Base-by-base conservation (phyloP, 2,797 vertebrate species). In the Diceros bicornis region DNA sequence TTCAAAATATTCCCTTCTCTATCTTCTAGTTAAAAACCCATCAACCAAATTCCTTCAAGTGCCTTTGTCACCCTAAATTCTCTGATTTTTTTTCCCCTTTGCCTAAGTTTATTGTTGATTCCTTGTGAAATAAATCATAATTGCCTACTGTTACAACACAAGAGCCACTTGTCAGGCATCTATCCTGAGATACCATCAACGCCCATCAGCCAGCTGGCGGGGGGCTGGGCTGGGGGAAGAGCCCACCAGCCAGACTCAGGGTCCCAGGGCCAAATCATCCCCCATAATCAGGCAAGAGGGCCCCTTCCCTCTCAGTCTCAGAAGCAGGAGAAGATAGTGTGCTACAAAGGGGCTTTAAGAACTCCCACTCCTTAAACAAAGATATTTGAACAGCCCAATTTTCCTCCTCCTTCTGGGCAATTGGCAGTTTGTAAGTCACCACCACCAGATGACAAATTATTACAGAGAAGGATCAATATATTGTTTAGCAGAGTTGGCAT, bases 301-400 rank as follows among this genome's bases (percentile, higher is more conserved):
- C 37, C 21, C 57, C 12, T 61, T 16, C 29, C 72, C 74, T 20
- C 0, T 0, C n/a, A 34, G 6, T 72, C 79, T 89, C 34, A 78
- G 83, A 96, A 97, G 96, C 92, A 92, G 78, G 77, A 77, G 12
- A 55, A 89, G 59, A 86, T 12, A 41, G 10, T 1, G 8, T 2
- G 29, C 47, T 44, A 10, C 96, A 85, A 94, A 25, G 82, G 84
- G 91, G 88, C 69, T 95, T 97, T 96, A 97, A 97, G 96, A 98
- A 96, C 98, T 84, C 95, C 94, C 77, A 34, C 95, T 98, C 94
- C 94, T 96, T 74, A 97, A 75, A 97, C 94, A 97, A 96, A 88
- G 87, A 96, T 97, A 98, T 98, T 92, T 50, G 94, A 98, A 96
- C 94, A 41, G 97, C 92, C 79, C 69, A 61, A 66, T 92, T 89